Conservation (phyloP, 2,113 vertebrate species). For the Ginglymostoma cirratum region DNA sequence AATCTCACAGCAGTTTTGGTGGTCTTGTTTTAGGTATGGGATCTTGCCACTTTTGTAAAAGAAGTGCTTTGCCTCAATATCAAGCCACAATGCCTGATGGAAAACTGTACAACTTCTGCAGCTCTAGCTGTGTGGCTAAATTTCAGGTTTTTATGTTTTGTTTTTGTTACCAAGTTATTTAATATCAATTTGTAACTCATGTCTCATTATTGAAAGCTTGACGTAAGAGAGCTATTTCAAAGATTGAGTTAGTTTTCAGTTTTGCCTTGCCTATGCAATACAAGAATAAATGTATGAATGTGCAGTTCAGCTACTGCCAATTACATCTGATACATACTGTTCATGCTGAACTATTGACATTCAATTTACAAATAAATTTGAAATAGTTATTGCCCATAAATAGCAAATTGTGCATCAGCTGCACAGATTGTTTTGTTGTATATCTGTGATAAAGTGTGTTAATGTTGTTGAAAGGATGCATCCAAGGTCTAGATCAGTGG, state of each 20-base stretch:
- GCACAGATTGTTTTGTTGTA: background rate
- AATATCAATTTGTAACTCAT: background rate
- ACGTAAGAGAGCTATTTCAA: background rate
- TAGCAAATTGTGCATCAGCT: background rate
- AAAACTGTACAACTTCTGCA: slow-evolving; percentile 92
- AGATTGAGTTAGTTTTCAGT: slow-evolving; percentile 40
- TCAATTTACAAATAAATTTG: background rate
- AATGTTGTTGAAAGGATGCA: background rate
- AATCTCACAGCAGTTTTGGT: slow-evolving; percentile 42
- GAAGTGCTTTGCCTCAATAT: slow-evolving; percentile 90
- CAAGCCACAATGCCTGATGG: slow-evolving; percentile 95
- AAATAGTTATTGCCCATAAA: background rate
- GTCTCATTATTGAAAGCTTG: background rate
- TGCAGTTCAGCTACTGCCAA: background rate
- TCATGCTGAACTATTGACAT: background rate
- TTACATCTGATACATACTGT: background rate
- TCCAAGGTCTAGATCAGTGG: background rate
- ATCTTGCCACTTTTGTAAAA: slow-evolving; percentile 97
- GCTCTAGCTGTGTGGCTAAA: slow-evolving; percentile 93
- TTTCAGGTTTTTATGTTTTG: slow-evolving; percentile 75
- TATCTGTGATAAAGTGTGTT: background rate
- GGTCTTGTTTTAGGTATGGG: slow-evolving; percentile 70
- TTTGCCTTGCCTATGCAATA: background rate
- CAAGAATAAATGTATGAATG: background rate
- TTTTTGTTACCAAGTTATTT: slow-evolving; percentile 8